These are phyloP conservation scores for Sciurus carolinensis DNA, from an alignment of 2,797 vertebrate species.

Conservation along the genomic window DNA sequence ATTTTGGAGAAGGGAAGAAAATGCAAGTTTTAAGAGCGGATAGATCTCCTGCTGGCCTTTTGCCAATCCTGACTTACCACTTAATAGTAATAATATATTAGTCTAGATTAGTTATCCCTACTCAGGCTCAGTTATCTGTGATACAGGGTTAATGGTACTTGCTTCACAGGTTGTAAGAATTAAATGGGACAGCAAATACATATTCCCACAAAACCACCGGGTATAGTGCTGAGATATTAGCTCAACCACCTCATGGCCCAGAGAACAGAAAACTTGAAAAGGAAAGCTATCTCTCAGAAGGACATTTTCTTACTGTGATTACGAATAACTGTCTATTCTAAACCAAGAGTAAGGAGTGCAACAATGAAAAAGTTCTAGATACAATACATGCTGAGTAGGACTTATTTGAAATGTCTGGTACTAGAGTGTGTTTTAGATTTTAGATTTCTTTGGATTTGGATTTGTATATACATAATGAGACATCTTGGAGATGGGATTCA, in stretches of 20 bases:
- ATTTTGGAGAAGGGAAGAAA: background rate
- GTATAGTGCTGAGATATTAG: background rate
- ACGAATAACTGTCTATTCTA: conserved; percentile 25
- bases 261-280: conserved; percentile 32
- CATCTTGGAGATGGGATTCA: too few species aligned
- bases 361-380: background rate
- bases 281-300: background rate
- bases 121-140: background rate
- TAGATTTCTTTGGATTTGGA: background rate
- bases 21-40: background rate
- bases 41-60: background rate
- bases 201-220: background rate
- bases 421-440: background rate
- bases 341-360: background rate
- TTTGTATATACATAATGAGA: background rate
- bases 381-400: background rate
- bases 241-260: background rate
- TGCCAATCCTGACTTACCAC: background rate
- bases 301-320: background rate
- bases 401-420: background rate
- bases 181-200: background rate
- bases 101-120: background rate
- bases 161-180: background rate
- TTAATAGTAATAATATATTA: background rate
- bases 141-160: background rate